Base-by-base conservation (phyloP, 2,113 vertebrate genomes). In the Thalassarche chlororhynchos region DNA sequence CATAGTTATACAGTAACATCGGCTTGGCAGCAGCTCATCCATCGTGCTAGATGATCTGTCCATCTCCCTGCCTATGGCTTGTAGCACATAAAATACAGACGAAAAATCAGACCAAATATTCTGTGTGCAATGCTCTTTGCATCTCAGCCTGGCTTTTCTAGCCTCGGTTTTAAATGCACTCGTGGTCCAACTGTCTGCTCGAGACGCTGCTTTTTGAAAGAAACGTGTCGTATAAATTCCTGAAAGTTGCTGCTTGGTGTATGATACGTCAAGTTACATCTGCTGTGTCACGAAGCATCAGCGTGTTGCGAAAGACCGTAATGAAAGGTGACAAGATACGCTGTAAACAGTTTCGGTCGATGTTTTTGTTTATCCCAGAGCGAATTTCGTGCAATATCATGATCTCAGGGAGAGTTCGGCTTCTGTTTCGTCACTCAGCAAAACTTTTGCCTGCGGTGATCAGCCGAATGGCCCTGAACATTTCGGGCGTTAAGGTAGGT, bases 21-120 rank as follows among this genome's bases (percentile, higher is more conserved):
- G 29, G 78, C 84, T 70, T 96, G 93, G 96, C 95, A 96, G 93
- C 81, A 94, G 95, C 91, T 94, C 89, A 96, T 97, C 74, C 93
- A 96, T 95, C 82, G 54, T 95, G 84, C 89, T 85, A 64, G 91
- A 94, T 96, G 97, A 94, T 96, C 95, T 96, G 95, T 94, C 94
- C 91, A 47, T 96, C 82, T 96, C 94, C 79, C 89, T 84, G 87
- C 74, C 87, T 85, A 5, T 95, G 78, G 62, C 87, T 93, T 66
- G 62, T 87, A 96, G 82, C 71, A 83, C 58, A 84, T 85, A 78
- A 95, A 94, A 91, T 20, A 80, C 64, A 78, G 89, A 55, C 10
- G 4, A 47, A 79, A 93, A 95, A 87, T 91, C 91, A 90, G 69
- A 46, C 52, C 69, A 49, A 76, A 95, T 96, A 91, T 71, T 61